These are phyloP conservation scores for Ophioderma brevispina DNA, from an alignment of 35 echinoderm and acorn worm genomes.

Conservation along the genomic window DNA sequence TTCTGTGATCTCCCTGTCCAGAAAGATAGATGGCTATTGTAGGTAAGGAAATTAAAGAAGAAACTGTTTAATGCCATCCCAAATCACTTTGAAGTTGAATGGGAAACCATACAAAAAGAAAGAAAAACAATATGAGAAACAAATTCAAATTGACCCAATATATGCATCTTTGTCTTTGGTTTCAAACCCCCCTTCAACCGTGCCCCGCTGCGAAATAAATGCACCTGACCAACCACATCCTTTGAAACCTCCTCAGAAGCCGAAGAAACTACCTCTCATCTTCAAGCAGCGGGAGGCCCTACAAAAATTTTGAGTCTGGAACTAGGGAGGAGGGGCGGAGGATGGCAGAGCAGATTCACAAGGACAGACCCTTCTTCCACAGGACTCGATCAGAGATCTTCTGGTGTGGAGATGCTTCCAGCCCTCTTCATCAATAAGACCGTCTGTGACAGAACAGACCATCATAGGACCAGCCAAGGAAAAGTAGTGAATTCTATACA, in stretches of 20 bases:
- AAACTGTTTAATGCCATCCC: too few relatives aligned
- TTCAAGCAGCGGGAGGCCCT: constrained; percentile 32
- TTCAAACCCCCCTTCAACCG: constrained; percentile 39
- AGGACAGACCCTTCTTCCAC: background rate
- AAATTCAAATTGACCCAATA: background rate
- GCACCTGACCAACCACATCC: constrained; percentile 37
- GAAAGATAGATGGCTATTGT: too few relatives aligned
- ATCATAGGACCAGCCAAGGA: background rate
- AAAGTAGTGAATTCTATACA: background rate
- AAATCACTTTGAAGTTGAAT: too few relatives aligned
- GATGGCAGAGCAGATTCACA: background rate
- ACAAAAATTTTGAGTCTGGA: background rate
- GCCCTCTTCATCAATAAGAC: background rate
- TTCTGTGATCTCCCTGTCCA: too few relatives aligned
- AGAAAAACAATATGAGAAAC: too few relatives aligned
- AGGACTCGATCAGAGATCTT: background rate
- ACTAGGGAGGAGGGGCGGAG: too few relatives aligned
- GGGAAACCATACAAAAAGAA: too few relatives aligned
- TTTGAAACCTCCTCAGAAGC: constrained; percentile 61
- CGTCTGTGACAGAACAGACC: background rate
- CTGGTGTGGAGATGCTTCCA: background rate
- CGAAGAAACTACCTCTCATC: constrained; percentile 5
- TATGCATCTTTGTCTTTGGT: constrained; percentile 21
- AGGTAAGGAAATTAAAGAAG: too few relatives aligned
- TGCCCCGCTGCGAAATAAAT: constrained; percentile 74